Percentiles rank a stretch among this genome's conserved stretches.
Evolutionary conservation across 2,113 vertebrate genomes (phyloP).

Genomic region (Carlito syrichta): DNA sequence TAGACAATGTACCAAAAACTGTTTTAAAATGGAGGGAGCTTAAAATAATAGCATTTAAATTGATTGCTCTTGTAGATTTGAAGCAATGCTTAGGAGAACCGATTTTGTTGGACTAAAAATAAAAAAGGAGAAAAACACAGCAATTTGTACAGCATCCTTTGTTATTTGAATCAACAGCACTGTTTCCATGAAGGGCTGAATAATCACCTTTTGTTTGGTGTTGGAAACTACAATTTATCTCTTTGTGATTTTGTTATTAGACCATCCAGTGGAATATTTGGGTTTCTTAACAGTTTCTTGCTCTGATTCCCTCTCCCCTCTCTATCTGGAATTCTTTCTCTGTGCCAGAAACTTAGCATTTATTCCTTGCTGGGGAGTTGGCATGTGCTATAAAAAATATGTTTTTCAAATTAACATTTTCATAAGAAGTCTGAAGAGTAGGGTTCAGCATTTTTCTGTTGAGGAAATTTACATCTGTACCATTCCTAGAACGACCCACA

Average conservation of each 20-base stretch:
- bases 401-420: slow-evolving; percentile 69
- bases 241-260: slow-evolving; percentile 82
- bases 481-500: neutral
- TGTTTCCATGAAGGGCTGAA: slow-evolving; percentile 88
- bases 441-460: neutral
- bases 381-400: slow-evolving; percentile 43
- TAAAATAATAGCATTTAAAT: slow-evolving; percentile 65
- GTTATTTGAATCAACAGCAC: slow-evolving; percentile 89
- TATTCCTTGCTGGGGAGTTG: slow-evolving; percentile 67
- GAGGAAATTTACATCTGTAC: neutral
- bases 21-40: slow-evolving; percentile 53
- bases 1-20: slow-evolving; percentile 46
- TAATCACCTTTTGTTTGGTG: slow-evolving; percentile 86
- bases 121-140: slow-evolving; percentile 73
- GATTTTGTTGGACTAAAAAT: slow-evolving; percentile 81
- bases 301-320: slow-evolving; percentile 57
- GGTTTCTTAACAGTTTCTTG: slow-evolving; percentile 72
- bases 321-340: slow-evolving; percentile 62
- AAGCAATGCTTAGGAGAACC: slow-evolving; percentile 82
- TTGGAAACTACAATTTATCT: slow-evolving; percentile 81
- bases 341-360: slow-evolving; percentile 55
- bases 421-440: slow-evolving; percentile 25
- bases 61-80: slow-evolving; percentile 55
- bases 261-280: slow-evolving; percentile 61
- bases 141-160: slow-evolving; percentile 72